These are phyloP conservation scores for Buphagus erythrorhynchus DNA, from an alignment of 2,797 vertebrate genomes.

Conservation along the genomic window DNA sequence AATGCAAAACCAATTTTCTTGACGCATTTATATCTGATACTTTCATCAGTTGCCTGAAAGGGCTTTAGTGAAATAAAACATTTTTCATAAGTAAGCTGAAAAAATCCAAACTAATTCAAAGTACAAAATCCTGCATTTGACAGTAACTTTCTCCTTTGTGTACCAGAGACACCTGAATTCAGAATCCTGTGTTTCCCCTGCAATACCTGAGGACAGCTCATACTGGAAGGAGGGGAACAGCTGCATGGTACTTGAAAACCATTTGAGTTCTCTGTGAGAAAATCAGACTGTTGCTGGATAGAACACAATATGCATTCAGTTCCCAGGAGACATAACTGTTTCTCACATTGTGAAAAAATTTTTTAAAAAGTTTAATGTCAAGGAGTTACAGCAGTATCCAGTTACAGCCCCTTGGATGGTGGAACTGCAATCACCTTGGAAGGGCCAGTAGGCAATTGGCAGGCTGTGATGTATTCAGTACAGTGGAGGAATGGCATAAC, in stretches of 20 bases:
- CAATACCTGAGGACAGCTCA: neutral
- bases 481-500: neutral
- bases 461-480: neutral
- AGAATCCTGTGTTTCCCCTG: neutral
- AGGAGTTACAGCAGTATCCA: neutral
- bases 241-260: neutral
- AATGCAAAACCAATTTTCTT: neutral
- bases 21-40: neutral
- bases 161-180: neutral
- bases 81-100: neutral
- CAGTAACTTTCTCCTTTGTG: neutral
- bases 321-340: neutral
- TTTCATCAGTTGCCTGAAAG: neutral
- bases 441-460: neutral
- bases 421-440: neutral
- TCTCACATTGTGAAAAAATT: neutral
- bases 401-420: fast-evolving
- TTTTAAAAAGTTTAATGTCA: neutral
- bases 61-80: neutral
- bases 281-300: neutral
- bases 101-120: neutral
- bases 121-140: neutral
- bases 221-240: neutral
- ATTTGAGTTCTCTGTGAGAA: neutral
- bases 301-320: neutral